Evolutionary conservation across 2,888 invertebrate species (phyloP).

Genomic region (Volucella bombylans): DNA sequence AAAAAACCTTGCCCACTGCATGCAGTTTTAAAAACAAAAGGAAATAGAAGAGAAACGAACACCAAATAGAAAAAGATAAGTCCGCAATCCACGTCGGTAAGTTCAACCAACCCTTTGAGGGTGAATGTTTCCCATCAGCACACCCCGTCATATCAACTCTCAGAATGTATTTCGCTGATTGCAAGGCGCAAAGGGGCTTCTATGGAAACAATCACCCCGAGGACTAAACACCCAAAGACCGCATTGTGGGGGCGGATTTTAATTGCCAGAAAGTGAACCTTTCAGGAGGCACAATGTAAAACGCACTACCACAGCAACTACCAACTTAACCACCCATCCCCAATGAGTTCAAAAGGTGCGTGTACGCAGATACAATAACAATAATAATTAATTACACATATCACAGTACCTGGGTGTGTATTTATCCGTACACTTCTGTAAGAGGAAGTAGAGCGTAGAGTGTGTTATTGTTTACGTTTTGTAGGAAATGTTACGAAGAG

Average conservation of each 20-base stretch:
- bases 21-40: slow-evolving; percentile 13
- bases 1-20: slow-evolving; percentile 25
- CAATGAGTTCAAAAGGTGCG: slow-evolving; percentile 24
- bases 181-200: slow-evolving; percentile 16
- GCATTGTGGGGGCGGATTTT: slow-evolving; percentile 36
- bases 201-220: slow-evolving; percentile 12
- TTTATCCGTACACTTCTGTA: slow-evolving; percentile 19
- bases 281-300: slow-evolving; percentile 17
- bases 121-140: slow-evolving; percentile 3
- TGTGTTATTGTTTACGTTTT: slow-evolving; percentile 37
- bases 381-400: slow-evolving; percentile 72
- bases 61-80: slow-evolving; percentile 26
- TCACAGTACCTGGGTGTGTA: slow-evolving; percentile 37
- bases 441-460: background rate
- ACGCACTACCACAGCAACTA: background rate
- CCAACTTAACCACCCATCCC: background rate
- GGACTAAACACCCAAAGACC: background rate
- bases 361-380: slow-evolving; percentile 56
- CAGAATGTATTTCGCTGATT: slow-evolving; percentile 22
- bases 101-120: slow-evolving; percentile 57
- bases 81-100: slow-evolving; percentile 37
- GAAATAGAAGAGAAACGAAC: slow-evolving; percentile 5
- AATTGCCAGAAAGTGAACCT: slow-evolving; percentile 64
- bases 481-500: background rate
- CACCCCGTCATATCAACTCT: slow-evolving; percentile 15